Base-by-base conservation (phyloP, 2,888 invertebrate genomes). In the Agrilus biguttatus region DNA sequence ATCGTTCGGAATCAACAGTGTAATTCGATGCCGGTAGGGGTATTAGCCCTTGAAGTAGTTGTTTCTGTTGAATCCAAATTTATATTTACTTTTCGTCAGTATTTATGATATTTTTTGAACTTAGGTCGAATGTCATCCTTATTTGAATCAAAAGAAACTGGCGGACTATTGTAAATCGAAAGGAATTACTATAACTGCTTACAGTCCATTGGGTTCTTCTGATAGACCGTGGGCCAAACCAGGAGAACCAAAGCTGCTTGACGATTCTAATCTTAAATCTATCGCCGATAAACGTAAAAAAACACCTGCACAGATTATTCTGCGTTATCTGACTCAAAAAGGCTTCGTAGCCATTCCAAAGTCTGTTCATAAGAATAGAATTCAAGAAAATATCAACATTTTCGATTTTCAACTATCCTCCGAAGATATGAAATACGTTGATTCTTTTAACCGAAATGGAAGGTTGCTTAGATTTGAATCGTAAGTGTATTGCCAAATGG, bases 311-410 rank as follows among this genome's bases (percentile, higher is more conserved):
- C 72, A 73, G 56, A 59, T 72, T 38, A 55, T 71, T 17, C 51
- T 73, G 12, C 60, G 67, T 5, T 53, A 50, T 51, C 59, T 72
- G 74, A 40, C 68, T 74, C 40, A 77, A 76, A 53, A 69, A 74
- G 43, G 74, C 71, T 1, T 60, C 74, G 40, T 65, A 70, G 33
- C 43, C 17, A 77, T 80, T 38, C 80, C 82, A 0, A 82, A 82
- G 58, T 78, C 78, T 0, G 74, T 74, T 21, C 78, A 68, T 6
- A 70, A 70, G 50, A 52, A 61, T 1, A 67, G 80, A 21, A 73
- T 82, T 43, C 57, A 61, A 12, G 67, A 75, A 55, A 82, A 83
- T 61, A 71, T 75, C 50, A 51, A 75, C 41, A 73, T 80, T 19
- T 75, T 72, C 51, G 75, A 79, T 55, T 80, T 80, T 59, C 62